A percentile compares a stretch with the other conserved stretches of the same genome.
These are phyloP conservation scores for Prochilodus magdalenae DNA, from an alignment of 2,113 vertebrate species.

Conservation along the genomic window DNA sequence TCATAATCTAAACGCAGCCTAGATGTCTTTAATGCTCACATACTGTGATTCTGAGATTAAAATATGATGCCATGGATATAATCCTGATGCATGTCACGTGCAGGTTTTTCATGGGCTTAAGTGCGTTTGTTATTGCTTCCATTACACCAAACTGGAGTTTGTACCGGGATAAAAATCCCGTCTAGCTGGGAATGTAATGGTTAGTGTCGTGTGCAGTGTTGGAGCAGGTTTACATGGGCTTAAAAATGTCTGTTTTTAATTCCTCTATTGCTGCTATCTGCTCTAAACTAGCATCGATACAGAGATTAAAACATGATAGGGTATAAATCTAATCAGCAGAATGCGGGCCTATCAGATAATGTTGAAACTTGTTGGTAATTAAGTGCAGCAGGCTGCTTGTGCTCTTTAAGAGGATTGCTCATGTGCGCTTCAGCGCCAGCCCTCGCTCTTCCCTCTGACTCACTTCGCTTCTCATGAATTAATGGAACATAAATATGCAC, in stretches of 20 bases:
- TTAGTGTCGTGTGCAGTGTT: not conserved
- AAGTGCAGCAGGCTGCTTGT: not conserved
- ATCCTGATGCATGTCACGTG: not conserved
- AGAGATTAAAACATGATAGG: not conserved
- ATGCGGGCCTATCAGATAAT: not conserved
- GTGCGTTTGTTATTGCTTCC: too few species aligned
- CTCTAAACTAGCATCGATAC: not conserved
- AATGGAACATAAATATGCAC: slow-evolving; percentile 57
- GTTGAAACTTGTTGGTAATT: not conserved
- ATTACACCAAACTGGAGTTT: not conserved
- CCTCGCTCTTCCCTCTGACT: slow-evolving; percentile 41
- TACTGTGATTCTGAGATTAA: not conserved
- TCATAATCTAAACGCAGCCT: too few species aligned
- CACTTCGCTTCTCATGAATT: slow-evolving; percentile 45
- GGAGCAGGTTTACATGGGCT: not conserved
- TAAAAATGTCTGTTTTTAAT: too few species aligned
- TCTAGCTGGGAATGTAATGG: not conserved
- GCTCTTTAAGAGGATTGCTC: slow-evolving; percentile 16
- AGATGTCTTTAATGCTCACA: too few species aligned
- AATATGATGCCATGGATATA: not conserved
- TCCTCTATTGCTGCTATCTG: not conserved
- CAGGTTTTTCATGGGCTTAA: not conserved
- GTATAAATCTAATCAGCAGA: not conserved
- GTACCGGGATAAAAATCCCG: not conserved
- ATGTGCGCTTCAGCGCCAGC: slow-evolving; percentile 21